A percentile compares a stretch with the other conserved stretches of the same genome.
Evolutionary conservation across 2,888 invertebrate genomes (phyloP).

Genomic region (Dascillus cervinus): DNA sequence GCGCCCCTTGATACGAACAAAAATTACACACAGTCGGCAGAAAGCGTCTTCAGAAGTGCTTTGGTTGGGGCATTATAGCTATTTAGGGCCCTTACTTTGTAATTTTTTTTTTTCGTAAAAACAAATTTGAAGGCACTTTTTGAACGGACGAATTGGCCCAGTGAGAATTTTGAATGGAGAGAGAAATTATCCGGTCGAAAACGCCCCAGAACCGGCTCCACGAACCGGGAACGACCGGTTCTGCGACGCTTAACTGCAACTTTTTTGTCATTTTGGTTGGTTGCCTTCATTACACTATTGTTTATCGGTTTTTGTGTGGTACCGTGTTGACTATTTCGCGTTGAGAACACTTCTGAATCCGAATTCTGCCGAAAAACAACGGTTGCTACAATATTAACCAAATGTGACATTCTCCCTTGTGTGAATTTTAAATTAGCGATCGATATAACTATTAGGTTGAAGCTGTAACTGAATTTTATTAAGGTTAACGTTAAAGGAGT

Average conservation of each 20-base stretch:
- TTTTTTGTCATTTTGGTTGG: constrained; percentile 42
- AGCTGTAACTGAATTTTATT: too few species aligned
- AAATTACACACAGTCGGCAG: constrained; percentile 38
- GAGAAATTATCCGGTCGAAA: constrained; percentile 39
- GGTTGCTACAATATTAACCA: too few species aligned
- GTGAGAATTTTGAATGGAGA: constrained; percentile 65
- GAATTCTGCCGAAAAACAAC: constrained; percentile 25
- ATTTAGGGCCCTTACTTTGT: constrained; percentile 80
- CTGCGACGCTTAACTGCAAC: constrained; percentile 23
- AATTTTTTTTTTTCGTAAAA: constrained; percentile 77
- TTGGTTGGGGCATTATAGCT: constrained; percentile 70
- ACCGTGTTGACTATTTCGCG: constrained; percentile 62
- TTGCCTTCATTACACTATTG: constrained; percentile 76
- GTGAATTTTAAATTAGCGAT: too few species aligned
- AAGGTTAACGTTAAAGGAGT: constrained; percentile 33
- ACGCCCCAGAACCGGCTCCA: too few species aligned
- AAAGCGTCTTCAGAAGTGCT: constrained; percentile 39
- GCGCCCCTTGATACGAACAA: constrained; percentile 44
- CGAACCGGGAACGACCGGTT: too few species aligned
- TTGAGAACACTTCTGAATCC: constrained; percentile 55
- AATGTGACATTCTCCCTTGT: too few species aligned
- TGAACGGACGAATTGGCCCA: constrained; percentile 91
- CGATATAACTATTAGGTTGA: too few species aligned
- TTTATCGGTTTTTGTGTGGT: constrained; percentile 65
- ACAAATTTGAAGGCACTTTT: constrained; percentile 93